These are phyloP conservation scores for Malurus alboscapulatus DNA, from an alignment of 2,113 vertebrate species.

Conservation along the genomic window DNA sequence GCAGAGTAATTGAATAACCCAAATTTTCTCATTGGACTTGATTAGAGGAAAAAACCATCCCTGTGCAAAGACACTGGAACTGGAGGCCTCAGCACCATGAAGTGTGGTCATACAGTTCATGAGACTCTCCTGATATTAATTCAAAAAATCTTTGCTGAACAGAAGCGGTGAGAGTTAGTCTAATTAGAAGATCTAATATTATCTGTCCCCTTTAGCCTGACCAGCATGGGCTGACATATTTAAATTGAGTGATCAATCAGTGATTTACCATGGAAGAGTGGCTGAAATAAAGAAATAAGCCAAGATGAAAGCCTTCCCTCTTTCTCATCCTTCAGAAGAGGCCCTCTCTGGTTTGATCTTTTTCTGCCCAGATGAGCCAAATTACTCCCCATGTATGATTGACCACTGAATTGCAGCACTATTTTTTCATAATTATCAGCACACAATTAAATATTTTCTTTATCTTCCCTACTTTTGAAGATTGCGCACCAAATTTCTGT, in stretches of 20 bases:
- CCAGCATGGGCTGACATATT: neutral
- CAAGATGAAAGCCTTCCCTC: neutral
- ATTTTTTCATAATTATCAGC: neutral
- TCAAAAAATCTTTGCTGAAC: neutral
- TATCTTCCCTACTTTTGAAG: neutral
- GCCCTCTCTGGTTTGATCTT: neutral
- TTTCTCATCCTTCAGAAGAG: neutral
- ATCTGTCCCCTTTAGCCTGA: neutral
- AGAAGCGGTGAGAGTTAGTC: neutral
- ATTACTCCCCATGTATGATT: neutral
- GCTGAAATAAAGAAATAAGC: neutral
- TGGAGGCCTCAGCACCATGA: neutral
- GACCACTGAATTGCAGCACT: neutral
- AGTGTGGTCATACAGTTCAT: neutral
- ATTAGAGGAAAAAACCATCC: neutral
- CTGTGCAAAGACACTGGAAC: neutral
- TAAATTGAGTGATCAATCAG: neutral
- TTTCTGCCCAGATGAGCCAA: neutral
- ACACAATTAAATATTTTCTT: neutral
- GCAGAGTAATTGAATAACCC: neutral
- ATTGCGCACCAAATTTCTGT: neutral
- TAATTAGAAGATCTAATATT: neutral
- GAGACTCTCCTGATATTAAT: neutral
- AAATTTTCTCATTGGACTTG: neutral
- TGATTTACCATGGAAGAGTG: neutral